Conservation (phyloP, 2,888 invertebrate species). For the Morpho helenor region DNA sequence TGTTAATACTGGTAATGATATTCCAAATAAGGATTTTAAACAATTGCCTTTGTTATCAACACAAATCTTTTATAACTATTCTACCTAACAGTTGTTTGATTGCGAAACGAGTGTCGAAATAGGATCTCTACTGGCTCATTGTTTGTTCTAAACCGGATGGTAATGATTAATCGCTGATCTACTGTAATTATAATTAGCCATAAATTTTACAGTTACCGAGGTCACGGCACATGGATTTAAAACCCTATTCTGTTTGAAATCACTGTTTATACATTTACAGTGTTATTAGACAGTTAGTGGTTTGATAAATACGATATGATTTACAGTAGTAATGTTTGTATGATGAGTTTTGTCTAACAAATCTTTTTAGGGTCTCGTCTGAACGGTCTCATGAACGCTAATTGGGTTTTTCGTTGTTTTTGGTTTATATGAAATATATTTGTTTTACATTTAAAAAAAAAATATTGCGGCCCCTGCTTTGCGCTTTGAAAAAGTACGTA, state of each 20-base stretch:
- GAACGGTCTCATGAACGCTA: too few species aligned
- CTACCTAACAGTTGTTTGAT: conserved; percentile 38
- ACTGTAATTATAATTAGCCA: conserved; percentile 41
- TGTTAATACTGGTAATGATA: neutral
- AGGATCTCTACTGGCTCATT: conserved; percentile 39
- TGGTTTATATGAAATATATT: too few species aligned
- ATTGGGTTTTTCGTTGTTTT: too few species aligned
- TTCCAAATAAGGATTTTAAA: conserved; percentile 22
- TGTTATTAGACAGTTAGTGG: too few species aligned
- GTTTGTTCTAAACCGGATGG: conserved; percentile 46
- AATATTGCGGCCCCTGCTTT: too few species aligned
- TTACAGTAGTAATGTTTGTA: too few species aligned
- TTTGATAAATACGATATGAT: too few species aligned
- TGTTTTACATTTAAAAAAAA: too few species aligned
- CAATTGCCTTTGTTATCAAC: conserved; percentile 24
- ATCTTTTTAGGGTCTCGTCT: too few species aligned
- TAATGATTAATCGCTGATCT: conserved; percentile 48
- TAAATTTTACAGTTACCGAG: conserved; percentile 29
- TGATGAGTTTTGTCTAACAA: too few species aligned
- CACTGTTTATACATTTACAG: too few species aligned
- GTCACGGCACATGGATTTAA: conserved; percentile 5
- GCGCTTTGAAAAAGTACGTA: too few species aligned
- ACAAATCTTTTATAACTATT: conserved; percentile 31
- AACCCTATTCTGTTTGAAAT: neutral
- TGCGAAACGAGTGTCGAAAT: conserved; percentile 50